Percentiles rank a stretch among this genome's conserved stretches.
phyloP scores from a whole-genome alignment of 2,888 invertebrate species.

The Tuta absoluta region DNA sequence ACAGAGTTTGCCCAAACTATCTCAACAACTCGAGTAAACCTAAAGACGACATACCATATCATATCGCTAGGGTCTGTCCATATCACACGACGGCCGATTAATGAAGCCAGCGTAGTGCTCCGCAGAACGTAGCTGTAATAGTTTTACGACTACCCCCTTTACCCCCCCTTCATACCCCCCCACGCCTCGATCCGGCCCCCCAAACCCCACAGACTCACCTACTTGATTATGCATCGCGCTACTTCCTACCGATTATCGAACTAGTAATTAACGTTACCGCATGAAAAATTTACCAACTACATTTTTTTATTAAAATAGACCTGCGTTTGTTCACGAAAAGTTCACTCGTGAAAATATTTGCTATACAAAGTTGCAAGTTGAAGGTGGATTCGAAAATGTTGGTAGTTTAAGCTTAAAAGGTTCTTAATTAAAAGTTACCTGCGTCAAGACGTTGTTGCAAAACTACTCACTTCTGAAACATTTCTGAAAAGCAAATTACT shows the following conservation, averaged over 20 bases:
- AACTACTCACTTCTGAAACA: conserved; percentile 10
- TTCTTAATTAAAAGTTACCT: conserved; percentile 20
- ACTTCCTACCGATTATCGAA: conserved; percentile 76
- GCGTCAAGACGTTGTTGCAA: conserved; percentile 14
- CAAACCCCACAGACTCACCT: conserved; percentile 56
- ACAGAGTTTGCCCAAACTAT: conserved; percentile 1
- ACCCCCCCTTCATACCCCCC: conserved; percentile 38
- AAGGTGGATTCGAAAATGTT: conserved; percentile 15
- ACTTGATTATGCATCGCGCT: conserved; percentile 78
- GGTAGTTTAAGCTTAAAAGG: conserved; percentile 8
- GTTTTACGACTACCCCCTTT: conserved; percentile 70
- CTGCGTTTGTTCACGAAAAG: conserved; percentile 7
- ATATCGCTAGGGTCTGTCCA: conserved; percentile 27
- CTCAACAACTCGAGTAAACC: background rate
- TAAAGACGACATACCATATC: conserved; percentile 12
- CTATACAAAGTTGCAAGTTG: conserved; percentile 16
- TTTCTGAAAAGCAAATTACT: conserved; percentile 7
- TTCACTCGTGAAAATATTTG: conserved; percentile 13
- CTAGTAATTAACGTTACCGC: conserved; percentile 73
- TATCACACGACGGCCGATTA: conserved; percentile 65
- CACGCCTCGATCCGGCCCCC: conserved; percentile 37
- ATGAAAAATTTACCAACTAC: conserved; percentile 53
- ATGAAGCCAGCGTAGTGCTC: conserved; percentile 73
- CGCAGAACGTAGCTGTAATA: conserved; percentile 76
- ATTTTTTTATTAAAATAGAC: conserved; percentile 25